A percentile compares a stretch with the other conserved stretches of the same genome.
Evolutionary conservation across 2,797 vertebrate genomes (phyloP).

Genomic region (Coilia nasus): DNA sequence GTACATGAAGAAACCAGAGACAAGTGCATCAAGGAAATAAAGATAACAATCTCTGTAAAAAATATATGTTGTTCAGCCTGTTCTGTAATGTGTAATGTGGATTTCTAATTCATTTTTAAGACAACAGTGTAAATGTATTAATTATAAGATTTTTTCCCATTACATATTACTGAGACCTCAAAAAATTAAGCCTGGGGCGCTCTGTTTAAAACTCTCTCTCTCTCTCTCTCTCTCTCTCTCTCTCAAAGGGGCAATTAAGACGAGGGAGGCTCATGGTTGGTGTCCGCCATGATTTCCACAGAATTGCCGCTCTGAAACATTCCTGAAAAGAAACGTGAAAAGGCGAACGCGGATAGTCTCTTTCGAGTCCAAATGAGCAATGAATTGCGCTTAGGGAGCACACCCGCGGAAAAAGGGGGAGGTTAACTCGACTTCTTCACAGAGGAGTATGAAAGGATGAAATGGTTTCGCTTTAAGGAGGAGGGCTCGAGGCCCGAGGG

Average conservation of each 20-base stretch:
- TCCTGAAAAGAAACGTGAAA: constrained; percentile 62
- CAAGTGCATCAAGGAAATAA: background rate
- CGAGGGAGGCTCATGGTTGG: constrained; percentile 22
- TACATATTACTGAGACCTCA: constrained; percentile 3
- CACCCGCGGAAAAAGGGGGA: constrained; percentile 75
- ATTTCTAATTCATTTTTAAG: too few species aligned
- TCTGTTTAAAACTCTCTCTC: background rate
- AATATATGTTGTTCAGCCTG: background rate
- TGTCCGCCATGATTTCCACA: constrained; percentile 44
- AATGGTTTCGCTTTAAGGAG: constrained; percentile 80
- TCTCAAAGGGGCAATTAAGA: constrained; percentile 27
- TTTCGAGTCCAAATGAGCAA: constrained; percentile 74
- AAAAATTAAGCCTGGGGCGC: background rate
- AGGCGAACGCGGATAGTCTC: constrained; percentile 65
- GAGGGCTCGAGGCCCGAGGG: constrained; percentile 71
- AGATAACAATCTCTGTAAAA: background rate
- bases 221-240: background rate
- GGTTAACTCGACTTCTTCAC: constrained; percentile 78
- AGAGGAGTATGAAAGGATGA: constrained; percentile 72
- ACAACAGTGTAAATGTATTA: too few species aligned
- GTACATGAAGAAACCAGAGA: background rate
- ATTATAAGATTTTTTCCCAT: too few species aligned
- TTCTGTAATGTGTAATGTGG: background rate
- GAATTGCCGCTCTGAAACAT: constrained; percentile 46
- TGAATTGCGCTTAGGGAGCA: constrained; percentile 72